Evolutionary conservation across 37 sponge, comb jelly and placozoan species (phyloP).

Genomic region (Halichondria panicea): DNA sequence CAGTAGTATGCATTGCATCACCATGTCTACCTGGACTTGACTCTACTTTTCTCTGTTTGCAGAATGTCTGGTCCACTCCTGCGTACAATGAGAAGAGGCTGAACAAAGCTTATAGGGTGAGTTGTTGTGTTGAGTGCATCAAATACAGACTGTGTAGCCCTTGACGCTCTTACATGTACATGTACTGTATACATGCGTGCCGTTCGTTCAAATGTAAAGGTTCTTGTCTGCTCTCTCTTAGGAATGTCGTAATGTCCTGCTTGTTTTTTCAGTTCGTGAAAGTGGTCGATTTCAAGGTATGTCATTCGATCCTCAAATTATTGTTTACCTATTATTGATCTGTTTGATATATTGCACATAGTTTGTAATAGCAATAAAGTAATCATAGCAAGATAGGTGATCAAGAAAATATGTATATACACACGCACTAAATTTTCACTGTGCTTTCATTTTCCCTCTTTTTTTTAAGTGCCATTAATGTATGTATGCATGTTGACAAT

Average conservation of each 20-base stretch:
- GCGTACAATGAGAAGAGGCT: constrained; percentile 92
- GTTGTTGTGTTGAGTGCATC: background rate
- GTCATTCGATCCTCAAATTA: too few species aligned
- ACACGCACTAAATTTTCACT: too few species aligned
- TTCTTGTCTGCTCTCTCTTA: constrained; percentile 3
- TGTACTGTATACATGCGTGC: background rate
- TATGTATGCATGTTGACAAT: too few species aligned
- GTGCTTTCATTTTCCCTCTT: too few species aligned
- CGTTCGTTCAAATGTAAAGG: background rate
- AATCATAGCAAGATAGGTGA: too few species aligned
- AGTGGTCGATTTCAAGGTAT: constrained; percentile 97
- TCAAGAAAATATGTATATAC: too few species aligned
- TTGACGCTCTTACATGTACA: background rate
- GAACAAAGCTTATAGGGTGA: constrained; percentile 82
- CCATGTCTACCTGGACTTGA: too few species aligned
- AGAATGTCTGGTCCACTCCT: constrained; percentile 92
- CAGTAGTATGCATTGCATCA: background rate
- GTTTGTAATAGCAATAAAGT: too few species aligned
- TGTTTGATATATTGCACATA: too few species aligned
- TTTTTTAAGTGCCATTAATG: too few species aligned
- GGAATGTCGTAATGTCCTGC: constrained; percentile 89
- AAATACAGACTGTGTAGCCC: background rate
- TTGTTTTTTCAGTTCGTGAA: constrained; percentile 94
- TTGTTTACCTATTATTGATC: too few species aligned
- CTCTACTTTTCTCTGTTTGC: background rate